A percentile compares a stretch with the other conserved stretches of the same genome.
These are phyloP conservation scores for Lophius piscatorius DNA, from an alignment of 2,113 vertebrate species.

Conservation along the genomic window DNA sequence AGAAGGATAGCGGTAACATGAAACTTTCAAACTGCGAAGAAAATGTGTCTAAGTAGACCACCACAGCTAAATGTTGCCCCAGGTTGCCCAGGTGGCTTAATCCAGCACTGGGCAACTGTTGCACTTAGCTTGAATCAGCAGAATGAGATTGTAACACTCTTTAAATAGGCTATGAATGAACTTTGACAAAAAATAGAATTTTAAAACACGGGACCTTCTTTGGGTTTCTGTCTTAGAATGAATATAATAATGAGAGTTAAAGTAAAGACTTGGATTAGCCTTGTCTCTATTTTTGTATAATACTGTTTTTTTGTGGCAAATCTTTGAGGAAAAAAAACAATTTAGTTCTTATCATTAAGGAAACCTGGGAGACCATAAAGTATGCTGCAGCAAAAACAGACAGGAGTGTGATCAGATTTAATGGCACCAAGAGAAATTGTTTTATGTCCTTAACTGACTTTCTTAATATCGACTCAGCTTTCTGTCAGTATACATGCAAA, in stretches of 20 bases:
- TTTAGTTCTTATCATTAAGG: too few relatives aligned
- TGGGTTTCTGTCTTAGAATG: not conserved
- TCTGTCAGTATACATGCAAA: not conserved
- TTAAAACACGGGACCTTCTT: not conserved
- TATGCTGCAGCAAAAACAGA: too few relatives aligned
- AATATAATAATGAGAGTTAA: not conserved
- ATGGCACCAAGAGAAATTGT: too few relatives aligned
- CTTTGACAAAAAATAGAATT: not conserved
- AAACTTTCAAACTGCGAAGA: conserved; percentile 2
- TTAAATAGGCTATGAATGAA: not conserved
- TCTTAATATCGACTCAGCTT: not conserved
- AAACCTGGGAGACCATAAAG: too few relatives aligned
- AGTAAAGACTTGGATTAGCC: too few relatives aligned
- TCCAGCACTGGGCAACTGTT: not conserved
- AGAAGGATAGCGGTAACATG: not conserved
- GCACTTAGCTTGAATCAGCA: not conserved
- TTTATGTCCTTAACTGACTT: not conserved
- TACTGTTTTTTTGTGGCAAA: too few relatives aligned
- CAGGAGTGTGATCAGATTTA: too few relatives aligned
- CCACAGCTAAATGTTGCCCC: not conserved
- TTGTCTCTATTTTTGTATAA: not conserved
- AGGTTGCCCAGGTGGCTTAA: not conserved
- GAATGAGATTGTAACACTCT: not conserved
- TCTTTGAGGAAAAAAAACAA: too few relatives aligned
- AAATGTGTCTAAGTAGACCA: not conserved